Percentiles rank a stretch among this genome's conserved stretches.
Evolutionary conservation across 2,113 vertebrate species (phyloP).

Genomic region (Centropus unirufus): DNA sequence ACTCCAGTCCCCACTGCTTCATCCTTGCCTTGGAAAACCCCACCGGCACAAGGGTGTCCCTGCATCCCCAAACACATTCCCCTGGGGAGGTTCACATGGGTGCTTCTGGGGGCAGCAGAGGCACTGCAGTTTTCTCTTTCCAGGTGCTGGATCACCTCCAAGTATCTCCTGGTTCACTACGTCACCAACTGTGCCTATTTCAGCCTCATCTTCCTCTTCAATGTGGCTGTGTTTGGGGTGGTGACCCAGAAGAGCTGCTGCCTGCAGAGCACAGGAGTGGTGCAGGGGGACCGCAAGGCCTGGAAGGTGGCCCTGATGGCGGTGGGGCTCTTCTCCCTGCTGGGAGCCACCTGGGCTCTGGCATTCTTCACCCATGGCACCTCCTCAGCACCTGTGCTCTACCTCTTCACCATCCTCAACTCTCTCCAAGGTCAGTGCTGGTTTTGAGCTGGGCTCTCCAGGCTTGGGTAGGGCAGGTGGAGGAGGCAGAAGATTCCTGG

Average conservation of each 20-base stretch:
- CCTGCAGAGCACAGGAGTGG: not conserved
- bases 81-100: not conserved
- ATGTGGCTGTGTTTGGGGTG: slow-evolving; percentile 63
- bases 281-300: not conserved
- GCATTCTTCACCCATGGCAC: slow-evolving; percentile 71
- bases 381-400: slow-evolving; percentile 68
- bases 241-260: slow-evolving; percentile 77
- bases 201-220: slow-evolving; percentile 78
- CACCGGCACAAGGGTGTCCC: not conserved
- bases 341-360: slow-evolving; percentile 84
- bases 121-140: not conserved
- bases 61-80: not conserved
- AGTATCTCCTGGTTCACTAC: slow-evolving; percentile 68
- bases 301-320: slow-evolving; percentile 64
- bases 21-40: not conserved
- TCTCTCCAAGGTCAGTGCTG: slow-evolving; percentile 82
- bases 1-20: not conserved
- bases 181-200: slow-evolving; percentile 81
- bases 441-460: not conserved
- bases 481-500: not conserved
- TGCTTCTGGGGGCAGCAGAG: not conserved
- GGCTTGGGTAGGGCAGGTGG: not conserved
- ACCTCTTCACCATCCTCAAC: slow-evolving; percentile 83
- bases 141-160: slow-evolving; percentile 85
- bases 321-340: slow-evolving; percentile 80